phyloP scores from a whole-genome alignment of 1,140 invertebrate species.

The Bombus impatiens region DNA sequence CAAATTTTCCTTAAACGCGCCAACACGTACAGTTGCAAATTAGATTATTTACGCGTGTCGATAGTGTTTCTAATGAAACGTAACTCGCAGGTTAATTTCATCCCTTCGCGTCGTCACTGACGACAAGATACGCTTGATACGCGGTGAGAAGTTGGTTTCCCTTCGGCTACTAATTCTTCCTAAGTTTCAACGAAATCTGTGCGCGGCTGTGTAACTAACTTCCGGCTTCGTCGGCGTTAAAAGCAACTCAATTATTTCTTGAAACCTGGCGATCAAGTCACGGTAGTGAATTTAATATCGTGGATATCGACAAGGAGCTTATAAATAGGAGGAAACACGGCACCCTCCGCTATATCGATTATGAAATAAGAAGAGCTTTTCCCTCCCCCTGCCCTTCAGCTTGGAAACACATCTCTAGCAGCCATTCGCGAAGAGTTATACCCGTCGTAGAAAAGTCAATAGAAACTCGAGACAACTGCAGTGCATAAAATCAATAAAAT shows the following conservation, averaged over 20 bases:
- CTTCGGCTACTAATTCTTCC: background rate
- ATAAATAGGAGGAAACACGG: conserved; percentile 40
- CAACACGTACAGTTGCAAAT: background rate
- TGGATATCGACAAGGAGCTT: conserved; percentile 36
- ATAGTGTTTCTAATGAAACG: background rate
- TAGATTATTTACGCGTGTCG: background rate
- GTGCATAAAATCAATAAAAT: conserved; percentile 34
- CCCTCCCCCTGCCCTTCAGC: background rate
- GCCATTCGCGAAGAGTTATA: conserved; percentile 12
- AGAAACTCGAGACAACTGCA: conserved; percentile 30
- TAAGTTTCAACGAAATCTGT: background rate
- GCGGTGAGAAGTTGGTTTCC: background rate
- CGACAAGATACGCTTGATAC: background rate
- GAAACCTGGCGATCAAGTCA: background rate
- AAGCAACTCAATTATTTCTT: conserved; percentile 25
- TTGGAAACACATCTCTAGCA: conserved; percentile 28
- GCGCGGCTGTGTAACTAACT: background rate
- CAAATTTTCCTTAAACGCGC: background rate
- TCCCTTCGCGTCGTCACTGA: background rate
- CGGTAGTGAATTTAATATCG: conserved; percentile 35
- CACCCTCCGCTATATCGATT: conserved; percentile 43
- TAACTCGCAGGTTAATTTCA: background rate
- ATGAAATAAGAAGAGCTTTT: conserved; percentile 44
- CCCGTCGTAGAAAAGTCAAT: conserved; percentile 28
- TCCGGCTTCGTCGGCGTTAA: background rate